Base-by-base conservation (phyloP, 2,797 vertebrate genomes). In the Capromys pilorides region DNA sequence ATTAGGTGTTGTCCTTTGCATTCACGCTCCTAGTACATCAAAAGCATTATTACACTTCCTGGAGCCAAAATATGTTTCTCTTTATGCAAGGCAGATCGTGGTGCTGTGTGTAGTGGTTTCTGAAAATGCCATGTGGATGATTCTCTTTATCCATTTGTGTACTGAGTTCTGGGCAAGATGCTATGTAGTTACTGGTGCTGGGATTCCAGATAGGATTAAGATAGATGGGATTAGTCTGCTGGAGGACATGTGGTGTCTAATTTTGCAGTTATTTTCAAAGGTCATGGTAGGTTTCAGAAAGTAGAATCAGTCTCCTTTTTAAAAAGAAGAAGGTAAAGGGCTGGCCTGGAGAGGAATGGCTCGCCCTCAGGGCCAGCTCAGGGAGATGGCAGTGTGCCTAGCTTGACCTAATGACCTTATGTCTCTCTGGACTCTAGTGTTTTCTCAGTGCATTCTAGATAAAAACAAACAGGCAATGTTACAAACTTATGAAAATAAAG, bases 231-330 rank as follows among this genome's bases (percentile, higher is more conserved):
- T 16, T 54, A 73, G 81, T 78, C 41, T 39, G 24, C 69, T 85
- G 89, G 84, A 96, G 62, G 82, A 57, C 59, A 5, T 9, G 0
- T 16, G 85, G 67, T 61, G 7, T 88, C 75, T 57, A 71, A 2
- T 91, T 85, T 92, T 61, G 67, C 18, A 26, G 82, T 79, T 95
- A 71, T 93, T 97, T 94, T 12, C 26, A 66, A 73, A 85, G 66
- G 41, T 90, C 45, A n/a, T 26, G 59, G n/a, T 41, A 79, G 73
- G 61, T 85, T 92, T 79, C 26, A 18, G 26, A 73, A 93, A 75
- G 39, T 51, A 78, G 49, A 89, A 57, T 54, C 21, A 57, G 49
- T 18, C 22, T 54, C 14, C 49, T 45, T 78, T 21, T 54, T 79
- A 45, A 45, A 89, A 89, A 90, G 45, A 91, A 77, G 83, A 91